phyloP scores from a whole-genome alignment of 2,888 invertebrate species.

The Timema cristinae region DNA sequence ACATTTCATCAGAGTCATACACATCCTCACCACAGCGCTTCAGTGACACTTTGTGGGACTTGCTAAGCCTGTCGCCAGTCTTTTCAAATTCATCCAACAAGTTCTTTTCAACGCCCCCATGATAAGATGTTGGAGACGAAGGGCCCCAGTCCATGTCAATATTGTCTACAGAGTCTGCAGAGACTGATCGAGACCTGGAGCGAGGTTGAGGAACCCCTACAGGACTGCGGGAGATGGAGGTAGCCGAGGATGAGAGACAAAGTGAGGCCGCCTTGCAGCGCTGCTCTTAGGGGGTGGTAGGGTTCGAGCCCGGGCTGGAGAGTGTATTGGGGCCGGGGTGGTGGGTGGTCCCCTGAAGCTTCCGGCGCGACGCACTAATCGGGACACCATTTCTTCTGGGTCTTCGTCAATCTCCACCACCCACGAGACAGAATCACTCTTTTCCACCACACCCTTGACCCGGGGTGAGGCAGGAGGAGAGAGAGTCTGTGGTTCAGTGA shows the following conservation, averaged over 20 bases:
- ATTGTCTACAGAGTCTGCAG: slow-evolving; percentile 21
- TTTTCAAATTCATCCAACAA: neutral
- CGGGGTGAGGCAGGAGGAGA: slow-evolving; percentile 63
- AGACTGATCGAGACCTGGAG: slow-evolving; percentile 22
- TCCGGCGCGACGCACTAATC: slow-evolving; percentile 61
- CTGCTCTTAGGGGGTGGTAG: slow-evolving; percentile 28
- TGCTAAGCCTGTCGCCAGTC: neutral
- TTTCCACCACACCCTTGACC: slow-evolving; percentile 76
- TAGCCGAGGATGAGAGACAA: slow-evolving; percentile 21
- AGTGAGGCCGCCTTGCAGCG: slow-evolving; percentile 22
- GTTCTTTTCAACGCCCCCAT: neutral
- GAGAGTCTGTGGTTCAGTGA: no score
- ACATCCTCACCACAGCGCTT: neutral
- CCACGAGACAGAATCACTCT: slow-evolving; percentile 82
- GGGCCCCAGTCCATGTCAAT: slow-evolving; percentile 13
- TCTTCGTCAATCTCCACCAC: slow-evolving; percentile 74
- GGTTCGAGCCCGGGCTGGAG: slow-evolving; percentile 26
- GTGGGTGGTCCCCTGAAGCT: slow-evolving; percentile 32
- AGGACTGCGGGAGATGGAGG: slow-evolving; percentile 14
- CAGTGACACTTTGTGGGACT: neutral
- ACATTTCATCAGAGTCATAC: neutral
- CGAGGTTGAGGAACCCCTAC: slow-evolving; percentile 10
- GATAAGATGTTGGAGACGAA: neutral
- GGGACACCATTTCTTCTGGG: slow-evolving; percentile 66
- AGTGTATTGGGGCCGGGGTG: slow-evolving; percentile 18